Base-by-base conservation (phyloP, 2,888 invertebrate species). In the Tenthredo distinguenda region DNA sequence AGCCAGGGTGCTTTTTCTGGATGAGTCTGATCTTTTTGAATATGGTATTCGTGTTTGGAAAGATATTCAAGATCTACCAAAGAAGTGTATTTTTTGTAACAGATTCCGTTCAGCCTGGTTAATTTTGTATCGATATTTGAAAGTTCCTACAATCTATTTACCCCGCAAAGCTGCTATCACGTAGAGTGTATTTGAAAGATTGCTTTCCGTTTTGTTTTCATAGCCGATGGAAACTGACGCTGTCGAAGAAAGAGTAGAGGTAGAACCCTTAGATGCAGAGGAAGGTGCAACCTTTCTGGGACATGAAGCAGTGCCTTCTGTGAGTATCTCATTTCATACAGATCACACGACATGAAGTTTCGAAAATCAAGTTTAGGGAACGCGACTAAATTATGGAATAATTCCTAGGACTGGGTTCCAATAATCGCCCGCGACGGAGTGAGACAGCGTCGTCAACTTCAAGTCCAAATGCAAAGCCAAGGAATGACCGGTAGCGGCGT, bases 381-480 rank as follows among this genome's bases (percentile, higher is more conserved):
- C 31, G 9, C 31, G 2, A 15, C 1, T 26, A 34, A 15, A 10
- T 10, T 34, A 58, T 85, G 26, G n/a, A 47, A 18, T 85, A 84
- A 79, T 89, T 91, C 90, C 4, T 89, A 96, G 95, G 96, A 97
- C 87, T 99, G 98, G 99, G 96, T 98, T 87, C 98, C 98, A 10
- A 96, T 98, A 87, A 97, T 99, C 87, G 95, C 97, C 10, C 95
- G 96, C 86, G 99, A 99, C 93, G 95, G 96, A 79, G 95, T 96
- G 89, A 94, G 95, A 85, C 98, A 98, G 93, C 94, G 96, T 84
- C 94, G 95, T 79, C 95, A 96, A 87, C 92, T 94, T 6, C 91
- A 91, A 86, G 86, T 88, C 85, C 87, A 90, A 87, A 92, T 94
- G n/a, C 91, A 91, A 86, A 86, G 88, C 85, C 87, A 90, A 37